These are phyloP conservation scores for Nyctibius bracteatus DNA, from an alignment of 2,113 vertebrate genomes.

Conservation along the genomic window DNA sequence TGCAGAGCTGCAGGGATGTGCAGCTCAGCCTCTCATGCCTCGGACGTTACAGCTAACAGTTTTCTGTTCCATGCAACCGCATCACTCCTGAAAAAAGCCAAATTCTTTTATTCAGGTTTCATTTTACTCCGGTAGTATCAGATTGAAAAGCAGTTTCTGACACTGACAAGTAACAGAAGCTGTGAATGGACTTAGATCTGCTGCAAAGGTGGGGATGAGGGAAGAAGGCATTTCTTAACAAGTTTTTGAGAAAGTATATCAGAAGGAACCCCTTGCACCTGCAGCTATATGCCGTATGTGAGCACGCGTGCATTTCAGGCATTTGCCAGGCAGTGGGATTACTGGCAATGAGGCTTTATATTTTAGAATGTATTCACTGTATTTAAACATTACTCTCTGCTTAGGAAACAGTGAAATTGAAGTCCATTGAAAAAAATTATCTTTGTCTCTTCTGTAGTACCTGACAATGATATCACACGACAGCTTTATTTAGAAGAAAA, in stretches of 20 bases:
- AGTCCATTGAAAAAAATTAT: background rate
- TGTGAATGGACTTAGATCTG: background rate
- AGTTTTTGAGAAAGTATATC: background rate
- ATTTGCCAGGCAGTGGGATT: background rate
- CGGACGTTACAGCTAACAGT: fast-evolving
- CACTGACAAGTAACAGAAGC: background rate
- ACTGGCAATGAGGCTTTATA: background rate
- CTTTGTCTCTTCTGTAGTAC: background rate
- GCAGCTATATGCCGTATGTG: background rate
- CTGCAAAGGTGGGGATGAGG: background rate
- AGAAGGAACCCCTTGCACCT: background rate
- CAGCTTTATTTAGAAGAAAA: background rate
- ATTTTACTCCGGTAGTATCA: background rate
- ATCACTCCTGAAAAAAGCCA: background rate
- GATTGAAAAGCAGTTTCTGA: background rate
- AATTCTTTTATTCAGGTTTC: background rate
- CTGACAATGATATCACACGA: background rate
- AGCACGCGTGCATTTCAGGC: background rate
- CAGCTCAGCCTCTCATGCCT: background rate
- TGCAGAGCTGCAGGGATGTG: background rate
- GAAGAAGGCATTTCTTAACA: background rate
- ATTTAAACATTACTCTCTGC: background rate
- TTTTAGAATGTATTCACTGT: background rate
- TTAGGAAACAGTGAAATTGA: background rate
- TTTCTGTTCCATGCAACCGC: background rate